Conservation (phyloP, 2,113 vertebrate species). For the Hystrix cristata region DNA sequence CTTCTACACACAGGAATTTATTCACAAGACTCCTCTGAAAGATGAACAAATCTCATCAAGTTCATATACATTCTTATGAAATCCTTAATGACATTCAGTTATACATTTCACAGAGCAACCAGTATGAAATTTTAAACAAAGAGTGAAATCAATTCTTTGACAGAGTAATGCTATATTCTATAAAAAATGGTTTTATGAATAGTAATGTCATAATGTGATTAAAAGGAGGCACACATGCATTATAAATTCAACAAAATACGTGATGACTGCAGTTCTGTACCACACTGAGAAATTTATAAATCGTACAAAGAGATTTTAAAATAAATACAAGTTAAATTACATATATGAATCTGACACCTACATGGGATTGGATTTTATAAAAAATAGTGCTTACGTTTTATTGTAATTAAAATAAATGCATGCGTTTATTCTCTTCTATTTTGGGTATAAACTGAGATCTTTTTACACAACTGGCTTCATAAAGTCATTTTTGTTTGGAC, state of each 20-base stretch:
- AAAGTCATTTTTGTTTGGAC: background rate
- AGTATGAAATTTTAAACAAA: slow-evolving; percentile 78
- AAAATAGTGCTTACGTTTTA: slow-evolving; percentile 17
- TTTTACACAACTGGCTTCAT: background rate
- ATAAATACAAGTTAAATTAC: slow-evolving; percentile 36
- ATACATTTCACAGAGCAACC: slow-evolving; percentile 66
- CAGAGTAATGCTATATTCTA: slow-evolving; percentile 72
- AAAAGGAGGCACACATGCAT: slow-evolving; percentile 1
- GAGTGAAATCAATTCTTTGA: slow-evolving; percentile 75
- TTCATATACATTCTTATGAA: slow-evolving; percentile 64
- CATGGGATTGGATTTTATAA: background rate
- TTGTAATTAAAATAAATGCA: slow-evolving; percentile 18
- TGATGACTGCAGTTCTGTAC: background rate
- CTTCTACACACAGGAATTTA: slow-evolving; percentile 55
- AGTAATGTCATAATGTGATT: slow-evolving; percentile 50
- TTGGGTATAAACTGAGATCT: background rate
- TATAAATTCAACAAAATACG: slow-evolving; percentile 60
- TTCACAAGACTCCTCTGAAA: slow-evolving; percentile 39
- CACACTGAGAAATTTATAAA: slow-evolving; percentile 33
- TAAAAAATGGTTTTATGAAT: slow-evolving; percentile 67
- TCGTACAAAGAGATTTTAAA: slow-evolving; percentile 34
- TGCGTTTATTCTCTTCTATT: background rate
- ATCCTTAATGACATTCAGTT: slow-evolving; percentile 74
- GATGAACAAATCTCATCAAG: slow-evolving; percentile 66
- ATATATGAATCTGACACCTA: background rate